phyloP scores from a whole-genome alignment of 2,888 invertebrate species.

The Mesochorus sp. region DNA sequence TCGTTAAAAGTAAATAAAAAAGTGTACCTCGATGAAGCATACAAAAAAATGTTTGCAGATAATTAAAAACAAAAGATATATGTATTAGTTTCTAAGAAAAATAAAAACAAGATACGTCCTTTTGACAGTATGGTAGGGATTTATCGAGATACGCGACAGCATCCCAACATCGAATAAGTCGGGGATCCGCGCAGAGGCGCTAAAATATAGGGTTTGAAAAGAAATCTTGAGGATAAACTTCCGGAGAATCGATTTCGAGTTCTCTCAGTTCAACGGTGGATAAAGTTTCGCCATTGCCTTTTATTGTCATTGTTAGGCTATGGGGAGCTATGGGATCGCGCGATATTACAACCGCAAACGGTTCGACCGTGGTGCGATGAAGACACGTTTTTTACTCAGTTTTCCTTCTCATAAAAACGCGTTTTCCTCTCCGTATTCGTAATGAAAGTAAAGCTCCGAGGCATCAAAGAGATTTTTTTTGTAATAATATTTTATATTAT shows the following conservation, averaged over 20 bases:
- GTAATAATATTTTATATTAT: neutral
- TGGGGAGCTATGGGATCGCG: neutral
- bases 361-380: too few relatives aligned
- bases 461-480: conserved; percentile 18
- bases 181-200: too few relatives aligned
- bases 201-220: neutral
- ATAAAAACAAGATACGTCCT: too few relatives aligned
- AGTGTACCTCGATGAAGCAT: neutral
- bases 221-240: conserved; percentile 17
- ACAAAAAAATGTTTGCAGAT: neutral
- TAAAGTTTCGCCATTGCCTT: conserved; percentile 29
- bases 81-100: neutral
- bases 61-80: neutral
- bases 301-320: neutral
- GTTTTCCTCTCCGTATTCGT: too few relatives aligned
- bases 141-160: too few relatives aligned
- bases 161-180: too few relatives aligned
- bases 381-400: too few relatives aligned
- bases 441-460: conserved; percentile 17
- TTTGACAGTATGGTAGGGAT: too few relatives aligned
- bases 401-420: too few relatives aligned
- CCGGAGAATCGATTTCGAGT: neutral
- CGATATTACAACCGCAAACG: conserved; percentile 2
- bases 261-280: neutral
- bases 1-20: neutral